Evolutionary conservation across 2,113 vertebrate species (phyloP).

Genomic region (Halcyon malimbica): DNA sequence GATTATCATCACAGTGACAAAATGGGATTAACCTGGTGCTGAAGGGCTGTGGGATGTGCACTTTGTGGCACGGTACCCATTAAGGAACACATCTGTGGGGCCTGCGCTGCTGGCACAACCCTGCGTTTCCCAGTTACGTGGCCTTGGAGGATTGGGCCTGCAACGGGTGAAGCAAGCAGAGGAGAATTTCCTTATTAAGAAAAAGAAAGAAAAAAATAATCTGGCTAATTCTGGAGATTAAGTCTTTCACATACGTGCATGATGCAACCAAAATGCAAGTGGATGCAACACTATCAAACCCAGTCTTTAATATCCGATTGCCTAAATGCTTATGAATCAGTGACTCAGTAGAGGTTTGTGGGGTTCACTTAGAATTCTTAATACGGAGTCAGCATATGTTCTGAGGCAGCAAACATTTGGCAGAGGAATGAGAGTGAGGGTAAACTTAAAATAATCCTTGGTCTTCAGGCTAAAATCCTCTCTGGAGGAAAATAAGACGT

Average conservation of each 20-base stretch:
- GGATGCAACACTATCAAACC: neutral
- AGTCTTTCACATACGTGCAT: neutral
- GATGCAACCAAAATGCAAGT: neutral
- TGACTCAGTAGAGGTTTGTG: neutral
- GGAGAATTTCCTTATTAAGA: neutral
- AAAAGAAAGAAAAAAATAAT: neutral
- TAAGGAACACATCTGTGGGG: neutral
- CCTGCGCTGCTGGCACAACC: neutral
- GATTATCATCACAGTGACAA: neutral
- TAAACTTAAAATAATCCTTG: neutral
- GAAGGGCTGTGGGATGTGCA: accelerated
- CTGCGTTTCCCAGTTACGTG: accelerated
- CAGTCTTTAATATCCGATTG: neutral
- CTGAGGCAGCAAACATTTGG: neutral
- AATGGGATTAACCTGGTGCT: neutral
- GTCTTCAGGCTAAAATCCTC: neutral
- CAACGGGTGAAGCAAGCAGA: neutral
- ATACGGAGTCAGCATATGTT: neutral
- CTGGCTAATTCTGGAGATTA: neutral
- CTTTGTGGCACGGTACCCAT: neutral
- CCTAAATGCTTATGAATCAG: neutral
- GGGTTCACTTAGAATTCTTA: neutral
- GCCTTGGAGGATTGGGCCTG: neutral
- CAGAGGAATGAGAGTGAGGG: neutral
- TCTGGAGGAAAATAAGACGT: neutral